phyloP scores from a whole-genome alignment of 1,140 invertebrate genomes.

The Dendroctonus ponderosae region DNA sequence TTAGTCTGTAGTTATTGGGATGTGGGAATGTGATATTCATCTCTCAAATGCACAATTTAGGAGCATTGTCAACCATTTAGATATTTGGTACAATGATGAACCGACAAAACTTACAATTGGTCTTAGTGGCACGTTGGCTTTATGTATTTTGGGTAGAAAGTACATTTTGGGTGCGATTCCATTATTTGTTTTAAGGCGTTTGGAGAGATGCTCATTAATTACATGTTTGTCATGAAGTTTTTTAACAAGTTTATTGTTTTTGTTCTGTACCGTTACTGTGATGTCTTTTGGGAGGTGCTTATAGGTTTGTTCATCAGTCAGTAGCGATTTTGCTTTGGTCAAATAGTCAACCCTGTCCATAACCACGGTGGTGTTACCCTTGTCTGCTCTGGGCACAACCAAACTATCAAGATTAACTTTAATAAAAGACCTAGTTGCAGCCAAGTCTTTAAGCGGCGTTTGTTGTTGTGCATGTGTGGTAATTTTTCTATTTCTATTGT shows the following conservation, averaged over 20 bases:
- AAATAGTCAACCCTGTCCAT: background rate
- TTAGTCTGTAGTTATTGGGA: background rate
- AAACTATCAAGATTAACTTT: too few species aligned
- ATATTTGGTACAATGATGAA: background rate
- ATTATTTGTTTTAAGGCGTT: background rate
- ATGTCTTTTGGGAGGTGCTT: background rate
- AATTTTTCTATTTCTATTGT: too few species aligned
- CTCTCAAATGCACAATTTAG: background rate
- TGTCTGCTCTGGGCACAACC: background rate
- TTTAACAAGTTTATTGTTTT: background rate
- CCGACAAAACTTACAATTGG: background rate
- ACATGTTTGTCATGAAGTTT: too few species aligned
- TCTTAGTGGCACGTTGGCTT: background rate
- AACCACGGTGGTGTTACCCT: conserved; percentile 1
- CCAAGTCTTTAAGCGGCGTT: too few species aligned
- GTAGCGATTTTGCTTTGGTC: background rate
- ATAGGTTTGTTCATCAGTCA: background rate
- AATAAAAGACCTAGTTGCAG: too few species aligned
- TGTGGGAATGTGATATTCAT: background rate
- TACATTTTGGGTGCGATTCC: background rate
- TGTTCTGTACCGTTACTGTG: background rate
- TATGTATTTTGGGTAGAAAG: conserved; percentile 1
- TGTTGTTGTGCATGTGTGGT: too few species aligned
- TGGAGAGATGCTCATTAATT: background rate
- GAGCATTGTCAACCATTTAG: background rate